These are phyloP conservation scores for Apostichopus parvimensis DNA, from an alignment of 35 echinoderm and acorn worm genomes.

Conservation along the genomic window DNA sequence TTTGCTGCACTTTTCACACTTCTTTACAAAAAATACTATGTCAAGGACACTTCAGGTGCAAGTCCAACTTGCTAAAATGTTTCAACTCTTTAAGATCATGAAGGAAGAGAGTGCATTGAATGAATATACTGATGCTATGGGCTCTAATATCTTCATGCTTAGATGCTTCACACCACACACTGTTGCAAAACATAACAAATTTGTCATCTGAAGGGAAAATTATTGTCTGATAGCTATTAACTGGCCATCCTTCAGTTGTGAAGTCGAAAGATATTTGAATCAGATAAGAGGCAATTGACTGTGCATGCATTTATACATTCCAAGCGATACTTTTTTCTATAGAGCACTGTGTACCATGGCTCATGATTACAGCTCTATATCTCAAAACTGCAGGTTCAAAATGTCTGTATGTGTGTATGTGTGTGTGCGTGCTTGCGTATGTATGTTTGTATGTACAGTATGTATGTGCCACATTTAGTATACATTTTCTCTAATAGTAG, in stretches of 20 bases:
- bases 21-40: background rate
- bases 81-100: background rate
- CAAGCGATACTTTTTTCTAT: too few species aligned
- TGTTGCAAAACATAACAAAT: background rate
- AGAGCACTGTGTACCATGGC: too few species aligned
- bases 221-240: background rate
- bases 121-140: background rate
- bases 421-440: too few species aligned
- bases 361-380: too few species aligned
- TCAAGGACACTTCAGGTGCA: constrained; percentile 42
- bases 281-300: too few species aligned
- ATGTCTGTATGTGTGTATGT: too few species aligned
- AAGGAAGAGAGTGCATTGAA: background rate
- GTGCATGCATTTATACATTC: too few species aligned
- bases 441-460: too few species aligned
- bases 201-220: background rate
- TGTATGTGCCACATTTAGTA: too few species aligned
- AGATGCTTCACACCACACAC: background rate
- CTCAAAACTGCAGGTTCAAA: too few species aligned
- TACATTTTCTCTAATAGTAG: too few species aligned
- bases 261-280: too few species aligned
- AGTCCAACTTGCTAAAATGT: background rate
- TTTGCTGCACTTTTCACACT: background rate
- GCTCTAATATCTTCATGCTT: background rate
- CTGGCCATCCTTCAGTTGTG: background rate